phyloP scores from a whole-genome alignment of 2,797 vertebrate genomes.

The Selene dorsalis region DNA sequence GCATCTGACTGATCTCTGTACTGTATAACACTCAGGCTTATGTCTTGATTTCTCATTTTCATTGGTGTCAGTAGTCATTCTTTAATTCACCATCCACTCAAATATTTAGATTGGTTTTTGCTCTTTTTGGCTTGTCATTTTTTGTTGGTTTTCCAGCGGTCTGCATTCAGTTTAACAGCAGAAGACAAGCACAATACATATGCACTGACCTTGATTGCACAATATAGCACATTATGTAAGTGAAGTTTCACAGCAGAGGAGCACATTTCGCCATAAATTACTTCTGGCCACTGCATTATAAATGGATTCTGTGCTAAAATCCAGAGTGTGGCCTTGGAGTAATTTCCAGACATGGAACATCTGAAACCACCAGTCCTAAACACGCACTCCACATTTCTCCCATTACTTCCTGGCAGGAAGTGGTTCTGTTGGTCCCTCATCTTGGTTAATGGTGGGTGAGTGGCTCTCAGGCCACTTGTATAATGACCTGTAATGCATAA shows the following conservation, averaged over 20 bases:
- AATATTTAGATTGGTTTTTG: slow-evolving; percentile 5
- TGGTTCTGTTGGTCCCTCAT: slow-evolving; percentile 68
- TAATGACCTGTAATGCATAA: slow-evolving; percentile 78
- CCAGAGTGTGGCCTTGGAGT: slow-evolving; percentile 53
- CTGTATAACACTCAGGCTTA: not conserved
- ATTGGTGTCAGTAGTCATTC: slow-evolving; percentile 3
- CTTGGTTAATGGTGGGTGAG: slow-evolving; percentile 78
- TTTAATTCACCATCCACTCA: slow-evolving; percentile 14
- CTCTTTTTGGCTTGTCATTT: not conserved
- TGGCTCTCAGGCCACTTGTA: slow-evolving; percentile 70
- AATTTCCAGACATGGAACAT: slow-evolving; percentile 66
- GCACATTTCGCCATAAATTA: slow-evolving; percentile 57
- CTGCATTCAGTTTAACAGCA: not conserved
- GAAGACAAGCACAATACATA: slow-evolving; percentile 9
- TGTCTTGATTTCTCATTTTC: slow-evolving; percentile 12
- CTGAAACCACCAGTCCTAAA: slow-evolving; percentile 63
- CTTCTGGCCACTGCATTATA: slow-evolving; percentile 53
- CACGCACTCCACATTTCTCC: slow-evolving; percentile 69
- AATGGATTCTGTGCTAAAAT: slow-evolving; percentile 47
- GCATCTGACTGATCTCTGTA: not conserved
- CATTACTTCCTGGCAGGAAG: slow-evolving; percentile 70
- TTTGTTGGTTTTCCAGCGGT: not conserved
- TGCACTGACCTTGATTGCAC: slow-evolving; percentile 24
- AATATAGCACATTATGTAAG: slow-evolving; percentile 42
- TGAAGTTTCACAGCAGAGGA: slow-evolving; percentile 51